These are phyloP conservation scores for Pseudorasbora parva DNA, from an alignment of 2,113 vertebrate genomes.

Conservation along the genomic window DNA sequence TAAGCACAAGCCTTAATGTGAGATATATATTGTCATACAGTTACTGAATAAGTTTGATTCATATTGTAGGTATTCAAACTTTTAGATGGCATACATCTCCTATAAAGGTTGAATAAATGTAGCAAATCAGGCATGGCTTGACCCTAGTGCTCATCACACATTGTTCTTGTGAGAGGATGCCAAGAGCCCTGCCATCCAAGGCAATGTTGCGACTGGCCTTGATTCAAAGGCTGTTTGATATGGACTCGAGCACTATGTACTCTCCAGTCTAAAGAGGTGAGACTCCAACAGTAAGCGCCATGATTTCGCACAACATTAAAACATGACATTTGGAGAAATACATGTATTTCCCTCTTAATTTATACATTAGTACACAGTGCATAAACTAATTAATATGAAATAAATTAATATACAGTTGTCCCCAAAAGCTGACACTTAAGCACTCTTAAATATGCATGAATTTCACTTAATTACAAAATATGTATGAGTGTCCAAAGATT, in stretches of 20 bases:
- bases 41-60: background rate
- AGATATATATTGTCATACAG: background rate
- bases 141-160: conserved; percentile 33
- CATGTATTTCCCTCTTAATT: background rate
- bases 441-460: background rate
- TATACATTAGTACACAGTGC: background rate
- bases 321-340: background rate
- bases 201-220: conserved; percentile 26
- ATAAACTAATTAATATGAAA: background rate
- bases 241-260: conserved; percentile 34
- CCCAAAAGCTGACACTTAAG: background rate
- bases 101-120: conserved; percentile 4
- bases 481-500: background rate
- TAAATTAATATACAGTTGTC: background rate
- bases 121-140: conserved; percentile 27
- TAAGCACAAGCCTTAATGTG: background rate
- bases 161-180: conserved; percentile 25
- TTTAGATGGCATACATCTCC: background rate
- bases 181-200: conserved; percentile 13
- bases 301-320: background rate
- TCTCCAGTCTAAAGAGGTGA: conserved; percentile 32
- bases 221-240: conserved; percentile 45
- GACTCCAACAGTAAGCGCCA: background rate
- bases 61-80: background rate
- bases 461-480: background rate